Percentiles rank a stretch among this genome's conserved stretches.
Evolutionary conservation across 2,888 invertebrate species (phyloP).

Genomic region (Sesamia inferens): DNA sequence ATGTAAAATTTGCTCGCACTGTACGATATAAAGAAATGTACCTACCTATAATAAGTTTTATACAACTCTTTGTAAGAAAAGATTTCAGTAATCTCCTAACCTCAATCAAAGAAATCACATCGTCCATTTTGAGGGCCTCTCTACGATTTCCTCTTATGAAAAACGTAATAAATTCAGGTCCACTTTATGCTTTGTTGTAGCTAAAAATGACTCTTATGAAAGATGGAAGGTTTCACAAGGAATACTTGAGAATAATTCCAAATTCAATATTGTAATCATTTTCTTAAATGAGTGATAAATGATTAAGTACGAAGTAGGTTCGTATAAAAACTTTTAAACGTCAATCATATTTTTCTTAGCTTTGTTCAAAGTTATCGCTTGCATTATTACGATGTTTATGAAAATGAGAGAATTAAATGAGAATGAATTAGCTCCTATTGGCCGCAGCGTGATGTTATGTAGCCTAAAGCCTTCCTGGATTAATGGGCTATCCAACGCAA

Average conservation of each 20-base stretch:
- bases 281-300: neutral
- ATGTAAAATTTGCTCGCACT: neutral
- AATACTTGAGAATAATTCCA: conserved; percentile 7
- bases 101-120: conserved; percentile 60
- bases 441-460: too few relatives aligned
- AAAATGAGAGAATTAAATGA: neutral
- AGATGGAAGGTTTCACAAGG: conserved; percentile 4
- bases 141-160: conserved; percentile 51
- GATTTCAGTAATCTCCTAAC: conserved; percentile 45
- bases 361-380: neutral
- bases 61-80: conserved; percentile 28
- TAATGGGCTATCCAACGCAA: too few relatives aligned
- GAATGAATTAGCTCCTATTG: too few relatives aligned
- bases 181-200: conserved; percentile 46
- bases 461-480: too few relatives aligned
- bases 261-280: neutral
- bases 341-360: neutral
- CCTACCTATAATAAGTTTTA: neutral
- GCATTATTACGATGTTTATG: neutral
- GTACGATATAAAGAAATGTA: neutral
- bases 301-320: neutral
- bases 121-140: conserved; percentile 57
- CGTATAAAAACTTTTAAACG: neutral
- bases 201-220: conserved; percentile 16
- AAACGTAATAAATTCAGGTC: conserved; percentile 51